Conservation (phyloP, 2,888 invertebrate species). For the Deilephila porcellus region DNA sequence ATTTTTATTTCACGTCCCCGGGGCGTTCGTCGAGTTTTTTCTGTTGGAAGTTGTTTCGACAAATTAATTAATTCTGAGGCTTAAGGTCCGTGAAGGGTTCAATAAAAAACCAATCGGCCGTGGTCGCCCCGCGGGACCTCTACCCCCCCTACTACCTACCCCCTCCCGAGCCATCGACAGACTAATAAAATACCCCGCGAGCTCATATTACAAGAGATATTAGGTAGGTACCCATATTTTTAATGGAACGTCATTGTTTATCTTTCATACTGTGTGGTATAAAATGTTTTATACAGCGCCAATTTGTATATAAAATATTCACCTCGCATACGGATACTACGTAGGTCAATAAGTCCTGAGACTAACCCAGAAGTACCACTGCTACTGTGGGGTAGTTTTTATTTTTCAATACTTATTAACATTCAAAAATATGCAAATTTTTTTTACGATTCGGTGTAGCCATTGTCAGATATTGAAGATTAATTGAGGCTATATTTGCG, state of each 20-base stretch:
- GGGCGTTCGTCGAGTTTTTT: conserved; percentile 49
- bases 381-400: no score
- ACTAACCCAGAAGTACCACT: no score
- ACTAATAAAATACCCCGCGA: not conserved
- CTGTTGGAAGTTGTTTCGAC: conserved; percentile 43
- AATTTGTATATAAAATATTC: no score
- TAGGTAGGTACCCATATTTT: not conserved
- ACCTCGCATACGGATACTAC: no score
- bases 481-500: no score
- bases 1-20: conserved; percentile 41
- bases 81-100: conserved; percentile 37
- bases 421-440: no score
- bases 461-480: no score
- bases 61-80: conserved; percentile 58
- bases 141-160: not conserved
- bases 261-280: not conserved
- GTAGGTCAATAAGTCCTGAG: no score
- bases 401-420: no score
- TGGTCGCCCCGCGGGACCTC: conserved; percentile 33
- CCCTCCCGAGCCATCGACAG: not conserved
- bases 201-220: not conserved
- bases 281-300: not conserved
- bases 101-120: conserved; percentile 45
- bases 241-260: not conserved
- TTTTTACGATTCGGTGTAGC: no score